phyloP scores from a whole-genome alignment of 2,797 vertebrate species.

The Hippocampus kuda region DNA sequence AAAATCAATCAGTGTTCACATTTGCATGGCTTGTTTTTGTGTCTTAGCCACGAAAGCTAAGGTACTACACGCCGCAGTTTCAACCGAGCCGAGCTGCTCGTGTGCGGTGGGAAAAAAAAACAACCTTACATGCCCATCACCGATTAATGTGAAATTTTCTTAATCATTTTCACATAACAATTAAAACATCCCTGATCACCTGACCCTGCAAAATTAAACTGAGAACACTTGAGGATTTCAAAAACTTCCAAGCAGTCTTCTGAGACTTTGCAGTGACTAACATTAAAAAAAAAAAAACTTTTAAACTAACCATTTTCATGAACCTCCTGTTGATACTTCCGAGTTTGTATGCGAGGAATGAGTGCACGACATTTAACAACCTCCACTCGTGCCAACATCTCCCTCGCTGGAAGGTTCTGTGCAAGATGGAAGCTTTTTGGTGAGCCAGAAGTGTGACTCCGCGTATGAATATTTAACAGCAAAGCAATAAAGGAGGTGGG shows the following conservation, averaged over 20 bases:
- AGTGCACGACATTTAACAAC: not conserved
- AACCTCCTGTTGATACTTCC: not conserved
- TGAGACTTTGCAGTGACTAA: too few species aligned
- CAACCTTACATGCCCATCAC: too few species aligned
- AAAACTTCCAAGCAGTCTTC: not conserved
- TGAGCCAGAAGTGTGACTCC: not conserved
- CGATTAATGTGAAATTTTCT: too few species aligned
- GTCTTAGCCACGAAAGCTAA: too few species aligned
- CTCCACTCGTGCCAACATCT: not conserved
- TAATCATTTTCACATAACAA: too few species aligned
- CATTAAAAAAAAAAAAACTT: not conserved
- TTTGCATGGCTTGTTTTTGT: too few species aligned
- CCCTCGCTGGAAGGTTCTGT: not conserved
- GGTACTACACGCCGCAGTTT: too few species aligned
- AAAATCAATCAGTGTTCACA: too few species aligned
- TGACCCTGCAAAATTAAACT: not conserved
- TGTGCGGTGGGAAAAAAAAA: too few species aligned
- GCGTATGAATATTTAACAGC: constrained; percentile 4
- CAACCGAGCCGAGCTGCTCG: too few species aligned
- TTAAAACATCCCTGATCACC: too few species aligned
- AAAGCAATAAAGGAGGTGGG: not conserved
- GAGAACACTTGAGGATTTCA: not conserved
- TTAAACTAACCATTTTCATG: not conserved
- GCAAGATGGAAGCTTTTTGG: not conserved
- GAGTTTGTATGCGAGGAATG: not conserved